Evolutionary conservation across 2,888 invertebrate species (phyloP).

Genomic region (Pilophorus perplexus): DNA sequence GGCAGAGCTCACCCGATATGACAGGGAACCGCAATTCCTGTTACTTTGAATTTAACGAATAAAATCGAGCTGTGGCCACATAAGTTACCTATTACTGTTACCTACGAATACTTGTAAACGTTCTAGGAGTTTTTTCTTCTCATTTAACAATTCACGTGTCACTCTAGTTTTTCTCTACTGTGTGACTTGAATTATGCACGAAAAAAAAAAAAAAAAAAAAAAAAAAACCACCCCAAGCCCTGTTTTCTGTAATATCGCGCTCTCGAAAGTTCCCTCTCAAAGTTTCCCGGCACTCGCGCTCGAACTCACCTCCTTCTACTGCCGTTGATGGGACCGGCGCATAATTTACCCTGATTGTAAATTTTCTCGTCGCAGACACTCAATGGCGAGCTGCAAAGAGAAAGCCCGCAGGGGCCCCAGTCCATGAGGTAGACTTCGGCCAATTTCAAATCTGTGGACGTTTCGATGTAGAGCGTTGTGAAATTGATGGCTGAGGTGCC

Average conservation of each 20-base stretch:
- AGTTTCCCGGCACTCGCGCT: too few species aligned
- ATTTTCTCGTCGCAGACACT: conserved; percentile 9
- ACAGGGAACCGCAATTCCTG: too few species aligned
- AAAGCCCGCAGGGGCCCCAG: conserved; percentile 3
- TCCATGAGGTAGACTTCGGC: conserved; percentile 16
- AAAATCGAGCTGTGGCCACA: too few species aligned
- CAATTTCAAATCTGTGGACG: conserved; percentile 7
- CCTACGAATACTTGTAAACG: too few species aligned
- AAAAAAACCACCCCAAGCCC: neutral
- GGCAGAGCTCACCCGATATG: too few species aligned
- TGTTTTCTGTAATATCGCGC: neutral
- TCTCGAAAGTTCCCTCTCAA: too few species aligned
- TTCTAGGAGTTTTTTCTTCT: too few species aligned
- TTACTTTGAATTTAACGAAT: too few species aligned
- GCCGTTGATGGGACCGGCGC: conserved; percentile 14
- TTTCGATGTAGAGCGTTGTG: neutral
- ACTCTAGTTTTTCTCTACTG: too few species aligned
- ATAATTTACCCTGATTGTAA: conserved; percentile 20
- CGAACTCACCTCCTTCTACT: conserved; percentile 27
- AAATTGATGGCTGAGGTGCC: conserved; percentile 1
- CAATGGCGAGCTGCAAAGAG: conserved; percentile 8
- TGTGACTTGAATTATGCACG: too few species aligned
- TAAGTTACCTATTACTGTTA: too few species aligned
- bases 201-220: neutral
- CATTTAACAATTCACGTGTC: neutral